Percentiles rank a stretch among this genome's conserved stretches.
Conservation (phyloP, 2,888 invertebrate genomes). For the Synanthedon tipuliformis region DNA sequence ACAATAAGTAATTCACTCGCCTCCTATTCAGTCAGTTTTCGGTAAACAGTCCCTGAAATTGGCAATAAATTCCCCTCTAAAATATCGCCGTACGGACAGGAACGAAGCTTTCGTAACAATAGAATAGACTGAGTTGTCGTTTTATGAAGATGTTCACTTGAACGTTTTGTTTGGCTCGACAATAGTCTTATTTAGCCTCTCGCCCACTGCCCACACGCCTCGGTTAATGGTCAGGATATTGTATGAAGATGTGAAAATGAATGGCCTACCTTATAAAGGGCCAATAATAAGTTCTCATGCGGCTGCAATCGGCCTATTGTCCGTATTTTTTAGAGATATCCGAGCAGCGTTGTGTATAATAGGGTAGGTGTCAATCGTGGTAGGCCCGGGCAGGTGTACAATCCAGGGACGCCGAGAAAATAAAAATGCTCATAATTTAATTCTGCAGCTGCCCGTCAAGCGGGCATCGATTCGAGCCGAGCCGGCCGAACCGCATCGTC, state of each 20-base stretch:
- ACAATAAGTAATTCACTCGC: constrained; percentile 66
- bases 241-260: constrained; percentile 67
- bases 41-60: constrained; percentile 64
- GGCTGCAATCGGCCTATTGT: constrained; percentile 60
- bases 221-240: constrained; percentile 59
- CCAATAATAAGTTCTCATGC: constrained; percentile 67
- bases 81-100: constrained; percentile 42
- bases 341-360: constrained; percentile 44
- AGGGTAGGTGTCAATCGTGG: constrained; percentile 63
- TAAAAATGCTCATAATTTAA: constrained; percentile 66
- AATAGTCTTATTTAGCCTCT: constrained; percentile 67
- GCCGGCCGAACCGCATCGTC: constrained; percentile 30
- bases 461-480: constrained; percentile 47
- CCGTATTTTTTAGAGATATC: constrained; percentile 48
- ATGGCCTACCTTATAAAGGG: constrained; percentile 54
- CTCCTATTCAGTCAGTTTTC: constrained; percentile 60
- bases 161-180: constrained; percentile 59
- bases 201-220: constrained; percentile 68
- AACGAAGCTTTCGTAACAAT: constrained; percentile 47
- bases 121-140: constrained; percentile 40
- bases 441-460: constrained; percentile 65
- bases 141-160: constrained; percentile 67
- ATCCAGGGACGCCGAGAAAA: constrained; percentile 24
- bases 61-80: constrained; percentile 63
- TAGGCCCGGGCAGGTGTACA: constrained; percentile 2